phyloP scores from a whole-genome alignment of 2,797 vertebrate genomes.

The Phoxinus dragarum region DNA sequence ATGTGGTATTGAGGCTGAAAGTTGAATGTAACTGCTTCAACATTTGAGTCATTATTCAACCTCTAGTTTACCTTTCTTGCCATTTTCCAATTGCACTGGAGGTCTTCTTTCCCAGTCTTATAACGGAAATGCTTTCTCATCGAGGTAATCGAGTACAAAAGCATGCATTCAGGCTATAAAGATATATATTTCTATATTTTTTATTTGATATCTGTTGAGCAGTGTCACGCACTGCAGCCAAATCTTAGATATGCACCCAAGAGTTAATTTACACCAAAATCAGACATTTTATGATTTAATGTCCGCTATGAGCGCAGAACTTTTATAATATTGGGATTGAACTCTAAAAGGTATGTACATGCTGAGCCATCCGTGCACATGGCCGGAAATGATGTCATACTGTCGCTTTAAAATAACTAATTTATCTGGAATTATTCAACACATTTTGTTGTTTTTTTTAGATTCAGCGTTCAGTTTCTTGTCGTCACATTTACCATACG shows the following conservation, averaged over 20 bases:
- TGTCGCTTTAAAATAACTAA: conserved; percentile 37
- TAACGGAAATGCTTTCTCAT: conserved; percentile 9
- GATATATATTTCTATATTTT: conserved; percentile 38
- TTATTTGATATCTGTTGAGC: conserved; percentile 1
- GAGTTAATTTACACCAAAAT: conserved; percentile 40
- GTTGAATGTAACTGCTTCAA: conserved; percentile 66
- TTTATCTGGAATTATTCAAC: conserved; percentile 38
- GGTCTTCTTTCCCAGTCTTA: background rate
- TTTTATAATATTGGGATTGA: conserved; percentile 36
- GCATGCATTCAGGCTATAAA: conserved; percentile 30
- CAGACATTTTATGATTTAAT: conserved; percentile 27
- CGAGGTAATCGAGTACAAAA: background rate
- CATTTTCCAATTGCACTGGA: conserved; percentile 21
- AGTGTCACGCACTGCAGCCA: conserved; percentile 25
- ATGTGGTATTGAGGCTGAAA: conserved; percentile 51
- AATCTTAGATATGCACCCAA: conserved; percentile 46
- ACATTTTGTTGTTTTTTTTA: conserved; percentile 22
- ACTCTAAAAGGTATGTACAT: conserved; percentile 33
- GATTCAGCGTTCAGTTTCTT: conserved; percentile 28
- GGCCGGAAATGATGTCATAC: conserved; percentile 42
- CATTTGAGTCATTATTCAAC: conserved; percentile 21
- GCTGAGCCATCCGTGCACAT: conserved; percentile 20
- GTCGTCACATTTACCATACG: conserved; percentile 37
- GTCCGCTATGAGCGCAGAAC: conserved; percentile 32
- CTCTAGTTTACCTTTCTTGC: conserved; percentile 10